These are phyloP conservation scores for Coendou prehensilis DNA, from an alignment of 2,797 vertebrate species.

Conservation along the genomic window DNA sequence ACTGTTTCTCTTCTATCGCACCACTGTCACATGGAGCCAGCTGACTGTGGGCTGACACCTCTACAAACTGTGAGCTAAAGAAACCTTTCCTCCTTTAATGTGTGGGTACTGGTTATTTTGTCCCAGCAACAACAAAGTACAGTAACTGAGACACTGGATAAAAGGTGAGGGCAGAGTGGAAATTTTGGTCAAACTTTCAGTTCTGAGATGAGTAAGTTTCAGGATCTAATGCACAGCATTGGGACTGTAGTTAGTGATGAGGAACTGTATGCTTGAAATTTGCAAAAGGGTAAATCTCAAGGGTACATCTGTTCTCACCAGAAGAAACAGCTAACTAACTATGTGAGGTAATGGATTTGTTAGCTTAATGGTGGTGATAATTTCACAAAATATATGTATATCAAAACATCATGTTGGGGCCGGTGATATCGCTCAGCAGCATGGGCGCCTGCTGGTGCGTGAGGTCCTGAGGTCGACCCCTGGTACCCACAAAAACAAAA, in stretches of 20 bases:
- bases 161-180: fast-evolving
- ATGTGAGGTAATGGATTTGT: too few species aligned
- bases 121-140: not conserved
- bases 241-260: not conserved
- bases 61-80: not conserved
- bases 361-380: not conserved
- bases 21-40: not conserved
- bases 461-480: too few species aligned
- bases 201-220: not conserved
- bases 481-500: too few species aligned
- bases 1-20: not conserved
- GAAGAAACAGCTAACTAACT: not conserved
- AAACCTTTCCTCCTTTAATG: not conserved
- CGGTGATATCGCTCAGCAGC: too few species aligned
- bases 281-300: not conserved
- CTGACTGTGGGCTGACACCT: not conserved
- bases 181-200: not conserved
- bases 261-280: not conserved
- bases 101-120: not conserved
- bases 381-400: not conserved
- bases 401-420: not conserved
- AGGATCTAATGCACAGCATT: too few species aligned
- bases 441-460: too few species aligned
- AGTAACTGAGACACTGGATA: not conserved
- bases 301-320: not conserved